Conservation (phyloP, 2,888 invertebrate species). For the Lymantria monacha region DNA sequence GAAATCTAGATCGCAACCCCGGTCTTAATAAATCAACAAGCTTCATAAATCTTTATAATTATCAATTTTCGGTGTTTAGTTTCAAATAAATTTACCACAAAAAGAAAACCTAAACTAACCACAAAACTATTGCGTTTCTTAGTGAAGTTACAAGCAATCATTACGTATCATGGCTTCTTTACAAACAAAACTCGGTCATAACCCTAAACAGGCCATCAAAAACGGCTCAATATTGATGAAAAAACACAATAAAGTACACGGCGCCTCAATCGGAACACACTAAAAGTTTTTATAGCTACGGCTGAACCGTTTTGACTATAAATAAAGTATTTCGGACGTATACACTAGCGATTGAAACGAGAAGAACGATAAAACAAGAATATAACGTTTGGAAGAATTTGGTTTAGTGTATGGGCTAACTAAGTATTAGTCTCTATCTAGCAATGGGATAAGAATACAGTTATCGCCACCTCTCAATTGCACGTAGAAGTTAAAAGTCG, state of each 20-base stretch:
- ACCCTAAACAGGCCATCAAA: constrained; percentile 32
- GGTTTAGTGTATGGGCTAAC: too few species aligned
- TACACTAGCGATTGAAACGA: constrained; percentile 23
- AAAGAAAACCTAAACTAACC: too few species aligned
- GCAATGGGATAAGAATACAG: too few species aligned
- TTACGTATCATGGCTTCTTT: constrained; percentile 25
- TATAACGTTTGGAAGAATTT: constrained; percentile 2
- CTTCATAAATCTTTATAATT: too few species aligned
- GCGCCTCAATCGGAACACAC: constrained; percentile 33
- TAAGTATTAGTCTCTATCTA: too few species aligned
- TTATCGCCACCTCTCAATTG: too few species aligned
- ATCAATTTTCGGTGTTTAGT: too few species aligned
- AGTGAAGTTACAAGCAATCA: constrained; percentile 1
- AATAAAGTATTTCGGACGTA: constrained; percentile 29
- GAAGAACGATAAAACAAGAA: constrained; percentile 24
- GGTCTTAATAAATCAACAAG: too few species aligned
- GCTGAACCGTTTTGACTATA: constrained; percentile 30
- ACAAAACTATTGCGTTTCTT: neutral
- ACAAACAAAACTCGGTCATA: constrained; percentile 28
- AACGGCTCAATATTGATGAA: constrained; percentile 35
- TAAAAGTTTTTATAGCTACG: constrained; percentile 30
- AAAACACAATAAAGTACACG: constrained; percentile 27
- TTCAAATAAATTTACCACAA: too few species aligned
- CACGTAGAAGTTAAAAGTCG: too few species aligned
- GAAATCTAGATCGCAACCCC: too few species aligned